These are phyloP conservation scores for Hyalella azteca DNA, from an alignment of 2,888 invertebrate species.

Conservation along the genomic window DNA sequence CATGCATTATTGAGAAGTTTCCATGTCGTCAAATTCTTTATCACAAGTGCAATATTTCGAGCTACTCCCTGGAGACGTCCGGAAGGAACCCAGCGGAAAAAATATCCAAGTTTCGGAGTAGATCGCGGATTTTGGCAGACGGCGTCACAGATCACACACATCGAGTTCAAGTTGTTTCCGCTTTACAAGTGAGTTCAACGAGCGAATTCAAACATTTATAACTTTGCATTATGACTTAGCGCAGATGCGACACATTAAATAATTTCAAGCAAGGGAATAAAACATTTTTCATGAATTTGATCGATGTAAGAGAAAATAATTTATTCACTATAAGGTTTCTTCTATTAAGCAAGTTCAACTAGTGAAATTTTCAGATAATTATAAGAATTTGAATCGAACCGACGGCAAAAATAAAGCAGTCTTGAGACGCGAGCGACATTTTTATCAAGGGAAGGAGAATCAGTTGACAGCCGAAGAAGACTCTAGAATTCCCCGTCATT, in stretches of 20 bases:
- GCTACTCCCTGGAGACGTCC: constrained; percentile 25
- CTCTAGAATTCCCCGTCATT: constrained; percentile 22
- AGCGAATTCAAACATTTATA: too few species aligned
- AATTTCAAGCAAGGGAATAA: too few species aligned
- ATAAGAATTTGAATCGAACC: not conserved
- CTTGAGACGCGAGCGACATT: constrained; percentile 1
- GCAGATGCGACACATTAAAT: too few species aligned
- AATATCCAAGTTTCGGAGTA: constrained; percentile 30
- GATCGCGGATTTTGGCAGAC: not conserved
- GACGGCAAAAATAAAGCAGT: not conserved
- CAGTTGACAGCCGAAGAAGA: constrained; percentile 8
- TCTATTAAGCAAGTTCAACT: too few species aligned
- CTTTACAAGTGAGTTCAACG: too few species aligned
- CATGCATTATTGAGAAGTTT: constrained; percentile 37
- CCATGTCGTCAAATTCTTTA: constrained; percentile 35
- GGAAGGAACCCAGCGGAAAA: constrained; percentile 33
- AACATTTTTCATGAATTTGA: too few species aligned
- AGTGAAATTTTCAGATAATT: too few species aligned
- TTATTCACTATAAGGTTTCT: too few species aligned
- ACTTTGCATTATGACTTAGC: too few species aligned
- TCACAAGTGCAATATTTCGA: constrained; percentile 36
- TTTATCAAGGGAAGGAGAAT: constrained; percentile 13
- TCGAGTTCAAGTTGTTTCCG: not conserved
- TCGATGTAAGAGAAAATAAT: too few species aligned
- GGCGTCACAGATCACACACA: not conserved